Evolutionary conservation across 1,140 invertebrate genomes (phyloP), one percentile per base, ranked within the genome.

Genomic region (Bombus soroeensis): DNA sequence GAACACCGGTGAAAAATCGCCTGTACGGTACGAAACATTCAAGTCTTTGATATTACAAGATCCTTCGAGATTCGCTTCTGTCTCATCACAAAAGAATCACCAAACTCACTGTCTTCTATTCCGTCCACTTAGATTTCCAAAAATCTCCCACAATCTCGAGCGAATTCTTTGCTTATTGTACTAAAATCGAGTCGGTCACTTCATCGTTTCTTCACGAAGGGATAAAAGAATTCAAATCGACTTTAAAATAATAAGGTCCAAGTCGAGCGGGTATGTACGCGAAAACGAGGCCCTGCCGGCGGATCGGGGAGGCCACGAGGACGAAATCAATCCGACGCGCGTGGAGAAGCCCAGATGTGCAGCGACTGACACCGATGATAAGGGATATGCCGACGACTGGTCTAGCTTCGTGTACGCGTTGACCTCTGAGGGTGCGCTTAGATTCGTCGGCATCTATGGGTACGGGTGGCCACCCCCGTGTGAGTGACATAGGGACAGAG

Each of bases 331-430:
- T 68, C 53, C 64, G 81, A 80, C 68, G 85, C 84, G 85, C 85
- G 75, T 81, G 77, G 59, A 71, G 70, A 64, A 43, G 62, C 73
- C 64, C 80, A 74, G 83, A 74, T 83, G 68, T 64, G 34, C 68
- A 78, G 75, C 90, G 87, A 87, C 80, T 91, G 89, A 87, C 85
- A 90, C 81, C 86, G 81, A 68, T 82, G 86, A 90, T 90, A 90
- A 90, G 88, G 83, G 83, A 86, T 86, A 88, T 87, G 47, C 66
- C 88, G 68, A 82, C 86, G 88, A 89, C 89, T 90, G 83, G 82
- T 66, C 81, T 68, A 37, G 25, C 57, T 72, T 32, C 37, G 73
- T 71, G 71, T 73, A 83, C 76, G 75, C 59, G 88, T 78, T 87
- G 85, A 87, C 85, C 73, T 77, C 76, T 34, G 77, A 79, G 83